phyloP scores from a whole-genome alignment of 2,888 invertebrate species.

The Athripsodes cinereus region DNA sequence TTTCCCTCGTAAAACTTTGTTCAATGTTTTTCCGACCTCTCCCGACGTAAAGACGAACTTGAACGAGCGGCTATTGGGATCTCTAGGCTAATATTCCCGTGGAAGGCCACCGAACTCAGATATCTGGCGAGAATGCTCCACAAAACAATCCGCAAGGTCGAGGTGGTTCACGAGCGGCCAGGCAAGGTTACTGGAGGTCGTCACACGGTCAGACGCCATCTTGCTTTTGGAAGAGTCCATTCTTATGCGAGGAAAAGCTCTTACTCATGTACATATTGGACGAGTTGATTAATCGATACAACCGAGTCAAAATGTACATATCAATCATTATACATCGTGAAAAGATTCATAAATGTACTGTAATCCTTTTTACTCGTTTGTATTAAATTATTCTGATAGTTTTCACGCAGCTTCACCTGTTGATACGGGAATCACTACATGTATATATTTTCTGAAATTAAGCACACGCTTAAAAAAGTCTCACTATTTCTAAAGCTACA shows the following conservation, averaged over 20 bases:
- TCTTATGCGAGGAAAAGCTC: not conserved
- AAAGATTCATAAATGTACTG: not conserved
- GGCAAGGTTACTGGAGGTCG: conserved; percentile 14
- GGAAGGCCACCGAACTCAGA: not conserved
- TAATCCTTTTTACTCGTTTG: too few species aligned
- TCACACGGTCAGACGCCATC: conserved; percentile 10
- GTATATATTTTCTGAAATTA: too few species aligned
- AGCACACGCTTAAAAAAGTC: too few species aligned
- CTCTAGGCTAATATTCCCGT: not conserved
- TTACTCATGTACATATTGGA: too few species aligned
- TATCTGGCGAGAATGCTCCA: not conserved
- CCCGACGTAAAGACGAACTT: not conserved
- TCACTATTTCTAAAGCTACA: too few species aligned
- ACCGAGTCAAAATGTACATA: not conserved
- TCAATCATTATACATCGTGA: not conserved
- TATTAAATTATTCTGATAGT: too few species aligned
- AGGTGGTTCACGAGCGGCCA: conserved; percentile 13
- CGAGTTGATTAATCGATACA: too few species aligned
- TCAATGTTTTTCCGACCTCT: not conserved
- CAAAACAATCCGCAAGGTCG: conserved; percentile 13
- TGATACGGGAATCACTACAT: too few species aligned
- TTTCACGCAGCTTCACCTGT: too few species aligned
- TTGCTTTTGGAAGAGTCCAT: conserved; percentile 8
- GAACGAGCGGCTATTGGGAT: not conserved
- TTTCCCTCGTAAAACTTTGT: not conserved